A percentile compares a stretch with the other conserved stretches of the same genome.
phyloP scores from a whole-genome alignment of 1,140 invertebrate genomes.

The Batillaria attramentaria region DNA sequence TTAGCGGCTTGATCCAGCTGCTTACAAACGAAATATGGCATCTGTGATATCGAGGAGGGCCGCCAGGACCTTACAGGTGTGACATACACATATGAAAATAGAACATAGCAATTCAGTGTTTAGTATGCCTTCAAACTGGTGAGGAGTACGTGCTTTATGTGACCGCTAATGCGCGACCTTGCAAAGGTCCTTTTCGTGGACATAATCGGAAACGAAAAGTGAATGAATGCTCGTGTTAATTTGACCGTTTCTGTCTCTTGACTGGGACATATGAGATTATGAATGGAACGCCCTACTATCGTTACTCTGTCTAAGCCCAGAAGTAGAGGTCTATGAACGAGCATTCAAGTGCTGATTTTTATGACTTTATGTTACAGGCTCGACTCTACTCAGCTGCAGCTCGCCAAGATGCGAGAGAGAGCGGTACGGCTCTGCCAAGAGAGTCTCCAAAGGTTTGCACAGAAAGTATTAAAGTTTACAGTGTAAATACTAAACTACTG shows the following conservation, averaged over 20 bases:
- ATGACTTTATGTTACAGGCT: conserved; percentile 11
- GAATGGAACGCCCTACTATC: not conserved
- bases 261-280: not conserved
- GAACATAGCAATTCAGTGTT: not conserved
- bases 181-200: not conserved
- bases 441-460: conserved; percentile 14
- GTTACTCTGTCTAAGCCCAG: not conserved
- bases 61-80: conserved; percentile 13
- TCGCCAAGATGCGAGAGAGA: conserved; percentile 18
- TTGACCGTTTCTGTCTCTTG: not conserved
- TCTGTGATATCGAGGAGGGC: conserved; percentile 23
- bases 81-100: not conserved
- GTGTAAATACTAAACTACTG: not conserved
- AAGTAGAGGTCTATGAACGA: not conserved
- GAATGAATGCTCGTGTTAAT: not conserved
- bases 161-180: not conserved
- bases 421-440: not conserved
- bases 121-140: not conserved
- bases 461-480: not conserved
- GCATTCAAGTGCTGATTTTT: too few relatives aligned
- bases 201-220: not conserved
- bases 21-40: conserved; percentile 21
- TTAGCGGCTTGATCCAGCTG: conserved; percentile 5
- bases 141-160: not conserved
- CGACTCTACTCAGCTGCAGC: conserved; percentile 29